Base-by-base conservation (phyloP, 2,888 invertebrate species). In the Smittia aterrima region DNA sequence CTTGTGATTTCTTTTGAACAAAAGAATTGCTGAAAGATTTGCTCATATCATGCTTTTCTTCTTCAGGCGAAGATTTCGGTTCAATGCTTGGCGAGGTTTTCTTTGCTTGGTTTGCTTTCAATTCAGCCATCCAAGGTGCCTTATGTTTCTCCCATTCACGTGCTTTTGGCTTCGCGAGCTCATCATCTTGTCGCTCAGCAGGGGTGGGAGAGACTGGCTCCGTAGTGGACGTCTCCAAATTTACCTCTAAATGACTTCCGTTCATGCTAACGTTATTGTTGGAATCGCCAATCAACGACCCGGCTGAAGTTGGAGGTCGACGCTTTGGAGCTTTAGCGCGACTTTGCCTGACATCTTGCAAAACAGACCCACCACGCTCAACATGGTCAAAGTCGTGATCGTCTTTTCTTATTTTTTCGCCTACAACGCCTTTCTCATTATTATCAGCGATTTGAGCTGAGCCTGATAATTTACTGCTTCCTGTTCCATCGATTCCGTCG, bases 111-210 rank as follows among this genome's bases (percentile, higher is more conserved):
- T 90, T 92, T 77, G 91, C 85, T 79, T 92, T 92, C 77, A 93
- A 86, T 80, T 93, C 92, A 77, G 87, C 90, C 86, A 93, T 89
- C 92, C 92, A 93, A 0, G 92, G 92, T 66, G 89, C 90, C 79
- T 86, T 87, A 78, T 89, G 88, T 79, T 89, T 90, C 81, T 89
- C 89, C 89, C 89, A 90, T 78, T 89, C 89, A 13, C 90, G 85
- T 0, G 89, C 84, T 76, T 88, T 87, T 0, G 89, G 89, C 78
- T 87, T 89, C 11, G 86, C 86, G 79, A 87, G 79, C 25, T 74
- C 74, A 75, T 70, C 9, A 27, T 38, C 11, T 75, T 62, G 66
- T 58, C 73, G 68, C 74, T 73, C 58, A 9, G 25, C 16, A 4
- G 67, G 66, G 32, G 75, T 40, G 66, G 16, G 72, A 18, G 64